Conservation (phyloP, 2,888 invertebrate species). For the Apamea anceps region DNA sequence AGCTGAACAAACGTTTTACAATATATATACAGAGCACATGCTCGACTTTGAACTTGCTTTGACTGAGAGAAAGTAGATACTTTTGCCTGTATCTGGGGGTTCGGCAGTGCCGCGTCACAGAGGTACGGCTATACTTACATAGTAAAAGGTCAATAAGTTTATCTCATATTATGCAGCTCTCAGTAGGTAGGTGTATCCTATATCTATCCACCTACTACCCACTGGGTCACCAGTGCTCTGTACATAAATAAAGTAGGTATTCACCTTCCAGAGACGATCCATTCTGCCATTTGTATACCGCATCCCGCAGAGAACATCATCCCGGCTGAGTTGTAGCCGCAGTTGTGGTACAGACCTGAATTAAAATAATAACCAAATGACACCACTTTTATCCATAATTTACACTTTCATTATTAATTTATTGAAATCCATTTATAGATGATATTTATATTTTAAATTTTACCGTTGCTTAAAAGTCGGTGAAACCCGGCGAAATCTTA, state of each 20-base stretch:
- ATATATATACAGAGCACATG: slow-evolving; percentile 14
- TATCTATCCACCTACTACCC: background rate
- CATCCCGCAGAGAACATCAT: slow-evolving; percentile 98
- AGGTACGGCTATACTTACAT: background rate
- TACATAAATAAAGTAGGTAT: background rate
- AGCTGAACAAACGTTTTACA: slow-evolving; percentile 17
- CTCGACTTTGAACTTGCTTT: slow-evolving; percentile 19
- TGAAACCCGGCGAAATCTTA: background rate
- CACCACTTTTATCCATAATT: background rate
- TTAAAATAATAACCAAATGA: background rate
- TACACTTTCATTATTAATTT: background rate
- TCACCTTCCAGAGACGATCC: slow-evolving; percentile 94
- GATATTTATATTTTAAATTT: background rate
- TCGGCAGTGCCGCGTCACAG: background rate
- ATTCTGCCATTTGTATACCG: slow-evolving; percentile 95
- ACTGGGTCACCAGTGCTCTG: background rate
- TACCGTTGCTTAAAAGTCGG: background rate
- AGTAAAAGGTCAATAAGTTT: background rate
- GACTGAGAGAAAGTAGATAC: background rate
- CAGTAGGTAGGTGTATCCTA: background rate
- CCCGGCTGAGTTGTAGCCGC: slow-evolving; percentile 97
- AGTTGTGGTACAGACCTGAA: slow-evolving; percentile 95
- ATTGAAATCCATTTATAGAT: background rate
- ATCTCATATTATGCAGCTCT: background rate
- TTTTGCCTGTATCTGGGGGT: background rate